Evolutionary conservation across 2,888 invertebrate species (phyloP), one percentile per base, ranked within the genome.

Genomic region (Aphidius colemani): DNA sequence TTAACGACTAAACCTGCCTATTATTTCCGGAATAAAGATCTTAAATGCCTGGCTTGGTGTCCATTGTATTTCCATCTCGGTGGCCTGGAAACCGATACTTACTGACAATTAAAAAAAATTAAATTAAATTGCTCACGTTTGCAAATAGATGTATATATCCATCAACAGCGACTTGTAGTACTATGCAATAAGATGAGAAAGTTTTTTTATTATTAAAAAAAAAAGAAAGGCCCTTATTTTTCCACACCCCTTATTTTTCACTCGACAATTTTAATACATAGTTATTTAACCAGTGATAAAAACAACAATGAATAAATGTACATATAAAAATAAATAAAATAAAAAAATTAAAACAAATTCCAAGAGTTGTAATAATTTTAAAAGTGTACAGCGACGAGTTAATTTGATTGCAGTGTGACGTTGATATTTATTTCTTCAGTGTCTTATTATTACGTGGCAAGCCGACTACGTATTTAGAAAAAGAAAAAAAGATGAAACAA

Each of bases 371-470:
- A 39, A 18, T 43, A 55, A 13, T 43, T 43, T 55, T 8, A 55
- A 55, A 55, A 55, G 51, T 13, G 10, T 55, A n/a, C 55, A 55
- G 55, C 55, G 13, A 13, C 40, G 66, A 71, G 72, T 72, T 64
- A 69, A 71, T 72, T 72, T 72, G 71, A 72, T 73, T 69, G 67
- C 67, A 60, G 59, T 61, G 61, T 61, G 59, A 59, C 62, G 64
- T 64, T 65, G 64, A 66, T 71, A 70, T 69, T 68, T 66, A 67
- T 70, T 65, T 64, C 65, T 58, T 11, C 44, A 30, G 73, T 72
- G 70, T 70, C 67, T 74, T 70, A 73, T 72, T 73, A 74, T 74
- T 68, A 70, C 71, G 67, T 62, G 66, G 61, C 69, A 68, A 72
- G 68, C 66, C 67, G 65, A 69, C 72, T 70, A 68, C 68, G 70